Percentiles rank a stretch among this genome's conserved stretches.
Conservation (phyloP, 2,888 invertebrate species). For the Caenorhabditis angaria region DNA sequence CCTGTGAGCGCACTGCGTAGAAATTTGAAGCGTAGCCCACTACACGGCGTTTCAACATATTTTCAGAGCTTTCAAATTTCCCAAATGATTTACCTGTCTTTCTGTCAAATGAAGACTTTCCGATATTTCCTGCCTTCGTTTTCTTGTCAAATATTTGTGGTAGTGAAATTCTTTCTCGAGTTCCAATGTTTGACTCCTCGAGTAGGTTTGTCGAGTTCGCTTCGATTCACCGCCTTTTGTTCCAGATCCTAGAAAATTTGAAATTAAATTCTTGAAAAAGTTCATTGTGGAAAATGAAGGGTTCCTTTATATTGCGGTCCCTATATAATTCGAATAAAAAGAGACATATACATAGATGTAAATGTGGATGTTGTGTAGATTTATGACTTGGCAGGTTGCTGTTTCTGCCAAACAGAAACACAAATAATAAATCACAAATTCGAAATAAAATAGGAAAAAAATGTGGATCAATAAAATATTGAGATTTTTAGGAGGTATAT, state of each 20-base stretch:
- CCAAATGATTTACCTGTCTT: slow-evolving; percentile 58
- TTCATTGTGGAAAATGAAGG: not conserved
- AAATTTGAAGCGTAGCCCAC: no score
- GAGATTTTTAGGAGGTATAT: no score
- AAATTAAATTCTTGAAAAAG: not conserved
- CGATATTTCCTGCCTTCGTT: slow-evolving; percentile 69
- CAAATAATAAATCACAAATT: no score
- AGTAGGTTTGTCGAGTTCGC: slow-evolving; percentile 70
- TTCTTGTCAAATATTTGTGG: slow-evolving; percentile 69
- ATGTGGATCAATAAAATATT: not conserved
- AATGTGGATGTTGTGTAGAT: no score
- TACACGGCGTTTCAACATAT: not conserved
- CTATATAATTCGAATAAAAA: no score
- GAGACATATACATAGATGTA: no score
- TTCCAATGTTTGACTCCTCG: slow-evolving; percentile 69
- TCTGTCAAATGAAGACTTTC: slow-evolving; percentile 68
- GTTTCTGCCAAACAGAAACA: no score
- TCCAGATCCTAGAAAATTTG: slow-evolving; percentile 7
- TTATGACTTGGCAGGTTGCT: no score
- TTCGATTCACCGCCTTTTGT: slow-evolving; percentile 62
- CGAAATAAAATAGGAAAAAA: not conserved
- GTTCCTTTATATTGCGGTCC: no score
- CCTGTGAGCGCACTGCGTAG: no score
- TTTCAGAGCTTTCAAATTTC: not conserved
- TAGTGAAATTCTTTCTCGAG: slow-evolving; percentile 71